These are phyloP conservation scores for Microplitis deprimator DNA, from an alignment of 2,888 invertebrate genomes.

Conservation along the genomic window DNA sequence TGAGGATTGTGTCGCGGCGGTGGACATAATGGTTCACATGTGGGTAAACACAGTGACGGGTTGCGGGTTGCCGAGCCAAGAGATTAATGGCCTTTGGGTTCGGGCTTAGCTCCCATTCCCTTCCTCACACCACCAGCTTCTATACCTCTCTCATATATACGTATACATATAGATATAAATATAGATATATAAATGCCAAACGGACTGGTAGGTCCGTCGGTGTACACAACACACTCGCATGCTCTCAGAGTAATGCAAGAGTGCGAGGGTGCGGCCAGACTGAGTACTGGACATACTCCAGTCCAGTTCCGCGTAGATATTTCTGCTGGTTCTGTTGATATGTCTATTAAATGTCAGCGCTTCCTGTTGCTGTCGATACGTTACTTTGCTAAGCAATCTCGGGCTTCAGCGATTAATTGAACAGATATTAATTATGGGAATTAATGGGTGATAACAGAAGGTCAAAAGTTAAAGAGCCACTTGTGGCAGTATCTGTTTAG, in stretches of 20 bases:
- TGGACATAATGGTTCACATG: slow-evolving; percentile 71
- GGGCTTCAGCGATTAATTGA: not conserved
- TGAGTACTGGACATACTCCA: slow-evolving; percentile 56
- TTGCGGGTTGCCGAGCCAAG: slow-evolving; percentile 69
- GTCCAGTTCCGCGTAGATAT: slow-evolving; percentile 38
- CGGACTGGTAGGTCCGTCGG: not conserved
- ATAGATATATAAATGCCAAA: not conserved
- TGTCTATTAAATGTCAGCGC: slow-evolving; percentile 37
- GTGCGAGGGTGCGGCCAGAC: slow-evolving; percentile 62
- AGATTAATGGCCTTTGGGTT: slow-evolving; percentile 70
- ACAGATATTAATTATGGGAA: slow-evolving; percentile 51
- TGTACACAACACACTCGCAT: not conserved
- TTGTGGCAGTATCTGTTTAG: slow-evolving; percentile 72
- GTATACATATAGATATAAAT: slow-evolving; percentile 5
- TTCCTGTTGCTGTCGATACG: not conserved
- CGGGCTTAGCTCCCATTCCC: slow-evolving; percentile 55
- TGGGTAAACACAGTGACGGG: slow-evolving; percentile 71
- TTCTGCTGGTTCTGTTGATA: slow-evolving; percentile 37
- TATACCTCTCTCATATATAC: slow-evolving; percentile 7
- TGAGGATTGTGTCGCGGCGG: slow-evolving; percentile 66
- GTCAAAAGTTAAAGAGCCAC: slow-evolving; percentile 72
- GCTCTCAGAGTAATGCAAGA: slow-evolving; percentile 17
- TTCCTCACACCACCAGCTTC: slow-evolving; percentile 16
- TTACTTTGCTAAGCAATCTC: not conserved
- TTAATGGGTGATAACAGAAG: slow-evolving; percentile 69